phyloP scores from a whole-genome alignment of 2,113 vertebrate species.

The Eidolon helvum region DNA sequence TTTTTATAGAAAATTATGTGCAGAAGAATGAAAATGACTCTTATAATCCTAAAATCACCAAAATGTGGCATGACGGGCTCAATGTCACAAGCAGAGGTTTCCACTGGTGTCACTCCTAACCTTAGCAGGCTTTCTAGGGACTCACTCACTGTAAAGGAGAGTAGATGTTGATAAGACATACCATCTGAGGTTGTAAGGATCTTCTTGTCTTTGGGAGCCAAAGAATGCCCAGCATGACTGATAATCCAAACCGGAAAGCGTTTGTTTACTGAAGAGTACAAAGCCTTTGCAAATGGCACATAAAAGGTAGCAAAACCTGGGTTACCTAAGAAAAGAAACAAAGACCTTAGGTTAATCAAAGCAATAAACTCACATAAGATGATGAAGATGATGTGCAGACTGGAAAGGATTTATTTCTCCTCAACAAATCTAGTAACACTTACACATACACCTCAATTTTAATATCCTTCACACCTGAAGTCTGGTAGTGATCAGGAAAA shows the following conservation, averaged over 20 bases:
- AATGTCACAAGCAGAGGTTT: not conserved
- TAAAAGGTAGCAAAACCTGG: constrained; percentile 93
- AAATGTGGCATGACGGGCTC: not conserved
- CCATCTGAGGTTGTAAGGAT: constrained; percentile 9
- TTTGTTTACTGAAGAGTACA: constrained; percentile 84
- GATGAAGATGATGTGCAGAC: not conserved
- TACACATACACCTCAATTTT: not conserved
- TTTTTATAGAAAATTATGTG: not conserved
- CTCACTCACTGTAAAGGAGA: not conserved
- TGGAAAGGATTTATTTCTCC: not conserved
- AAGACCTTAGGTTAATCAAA: constrained; percentile 50
- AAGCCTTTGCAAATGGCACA: constrained; percentile 89
- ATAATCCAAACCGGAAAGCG: constrained; percentile 92
- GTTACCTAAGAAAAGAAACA: constrained; percentile 89
- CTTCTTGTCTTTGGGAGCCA: constrained; percentile 87
- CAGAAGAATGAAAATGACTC: constrained; percentile 2
- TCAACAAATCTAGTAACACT: not conserved
- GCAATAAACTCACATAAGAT: not conserved
- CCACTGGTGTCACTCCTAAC: not conserved
- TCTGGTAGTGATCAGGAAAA: not conserved
- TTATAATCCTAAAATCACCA: not conserved
- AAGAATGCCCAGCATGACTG: constrained; percentile 93
- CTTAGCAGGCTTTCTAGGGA: not conserved
- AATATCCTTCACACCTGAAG: not conserved
- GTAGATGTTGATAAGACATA: constrained; percentile 40